Conservation (phyloP, 2,888 invertebrate genomes). For the Lacanobia oleracea region DNA sequence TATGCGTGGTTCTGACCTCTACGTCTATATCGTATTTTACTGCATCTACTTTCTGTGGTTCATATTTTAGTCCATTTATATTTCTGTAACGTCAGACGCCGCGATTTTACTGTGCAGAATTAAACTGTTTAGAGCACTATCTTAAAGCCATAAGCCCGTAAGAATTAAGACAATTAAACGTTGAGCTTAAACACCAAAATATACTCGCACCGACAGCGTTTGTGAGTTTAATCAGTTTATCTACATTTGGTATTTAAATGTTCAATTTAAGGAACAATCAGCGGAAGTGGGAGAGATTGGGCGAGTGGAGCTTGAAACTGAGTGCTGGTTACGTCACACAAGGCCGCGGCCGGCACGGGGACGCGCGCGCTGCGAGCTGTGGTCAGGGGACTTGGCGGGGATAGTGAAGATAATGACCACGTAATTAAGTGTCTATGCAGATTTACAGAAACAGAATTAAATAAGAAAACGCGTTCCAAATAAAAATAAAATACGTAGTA, state of each 20-base stretch:
- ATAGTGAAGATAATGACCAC: background rate
- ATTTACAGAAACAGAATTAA: no score
- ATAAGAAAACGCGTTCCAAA: no score
- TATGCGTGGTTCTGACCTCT: background rate
- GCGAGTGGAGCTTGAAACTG: slow-evolving; percentile 62
- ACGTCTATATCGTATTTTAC: background rate
- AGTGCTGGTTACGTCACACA: slow-evolving; percentile 54
- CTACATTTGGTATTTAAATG: slow-evolving; percentile 68
- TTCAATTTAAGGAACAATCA: slow-evolving; percentile 72
- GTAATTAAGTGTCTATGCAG: background rate
- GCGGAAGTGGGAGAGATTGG: slow-evolving; percentile 50
- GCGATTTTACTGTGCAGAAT: slow-evolving; percentile 8
- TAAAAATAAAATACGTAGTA: no score
- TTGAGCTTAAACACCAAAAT: slow-evolving; percentile 48
- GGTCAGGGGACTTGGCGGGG: background rate
- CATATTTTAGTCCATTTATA: background rate
- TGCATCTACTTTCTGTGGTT: background rate
- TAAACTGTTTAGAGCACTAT: slow-evolving; percentile 10
- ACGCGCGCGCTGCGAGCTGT: background rate
- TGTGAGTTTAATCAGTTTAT: slow-evolving; percentile 47
- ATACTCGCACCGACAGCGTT: slow-evolving; percentile 17
- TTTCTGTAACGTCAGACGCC: background rate
- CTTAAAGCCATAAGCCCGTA: slow-evolving; percentile 25
- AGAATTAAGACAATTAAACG: slow-evolving; percentile 47
- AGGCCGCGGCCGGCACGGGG: background rate